Evolutionary conservation across 92 coral and sea anemone genomes (phyloP).

Genomic region (Chrysogorgia sp.): DNA sequence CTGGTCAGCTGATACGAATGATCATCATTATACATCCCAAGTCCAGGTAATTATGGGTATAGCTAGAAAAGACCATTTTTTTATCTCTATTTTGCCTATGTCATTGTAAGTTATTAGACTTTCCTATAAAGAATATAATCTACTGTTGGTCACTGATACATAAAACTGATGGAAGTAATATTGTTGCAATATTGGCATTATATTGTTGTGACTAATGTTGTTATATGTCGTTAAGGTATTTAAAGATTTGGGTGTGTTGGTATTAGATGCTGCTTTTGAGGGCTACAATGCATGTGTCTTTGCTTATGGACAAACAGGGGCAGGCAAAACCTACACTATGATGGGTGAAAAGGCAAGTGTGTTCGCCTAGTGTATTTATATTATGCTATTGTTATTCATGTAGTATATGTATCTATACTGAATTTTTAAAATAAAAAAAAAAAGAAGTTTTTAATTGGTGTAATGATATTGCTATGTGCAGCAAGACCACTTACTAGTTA

Average conservation of each 20-base stretch:
- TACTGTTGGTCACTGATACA: no score
- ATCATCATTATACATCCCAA: constrained; percentile 78
- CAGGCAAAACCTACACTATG: constrained; percentile 98
- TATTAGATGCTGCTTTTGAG: constrained; percentile 86
- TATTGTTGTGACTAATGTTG: background rate
- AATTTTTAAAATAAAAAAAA: background rate
- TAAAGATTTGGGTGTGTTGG: constrained; percentile 83
- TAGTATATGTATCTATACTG: no score
- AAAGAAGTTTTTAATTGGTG: no score
- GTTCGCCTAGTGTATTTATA: no score
- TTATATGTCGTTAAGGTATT: constrained; percentile 50
- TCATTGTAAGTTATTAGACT: background rate
- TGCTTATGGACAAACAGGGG: constrained; percentile 99
- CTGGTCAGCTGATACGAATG: constrained; percentile 89
- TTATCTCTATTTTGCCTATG: background rate
- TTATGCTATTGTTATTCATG: no score
- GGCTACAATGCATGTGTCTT: constrained; percentile 97
- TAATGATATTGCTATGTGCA: no score
- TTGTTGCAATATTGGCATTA: no score
- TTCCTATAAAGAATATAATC: background rate
- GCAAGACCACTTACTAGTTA: no score
- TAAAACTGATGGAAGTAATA: no score
- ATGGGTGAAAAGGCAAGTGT: constrained; percentile 90
- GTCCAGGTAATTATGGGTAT: constrained; percentile 64
- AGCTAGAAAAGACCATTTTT: background rate